These are phyloP conservation scores for Odontocolon sp. DNA, from an alignment of 2,888 invertebrate genomes.

Conservation along the genomic window DNA sequence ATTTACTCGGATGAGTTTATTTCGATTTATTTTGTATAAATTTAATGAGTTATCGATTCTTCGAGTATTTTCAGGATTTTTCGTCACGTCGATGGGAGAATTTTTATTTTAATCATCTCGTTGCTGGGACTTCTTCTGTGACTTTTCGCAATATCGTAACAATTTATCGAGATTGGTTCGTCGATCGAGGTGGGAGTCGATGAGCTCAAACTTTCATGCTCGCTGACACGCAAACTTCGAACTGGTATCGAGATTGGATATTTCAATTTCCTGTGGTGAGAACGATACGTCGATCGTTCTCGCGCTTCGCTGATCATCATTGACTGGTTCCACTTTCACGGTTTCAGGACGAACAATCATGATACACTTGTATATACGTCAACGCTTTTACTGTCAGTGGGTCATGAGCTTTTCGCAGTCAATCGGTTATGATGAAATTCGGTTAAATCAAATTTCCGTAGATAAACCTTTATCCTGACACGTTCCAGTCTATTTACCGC, in stretches of 20 bases:
- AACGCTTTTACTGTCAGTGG: conserved; percentile 10
- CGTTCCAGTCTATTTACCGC: conserved; percentile 54
- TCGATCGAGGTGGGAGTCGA: conserved; percentile 25
- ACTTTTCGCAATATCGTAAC: neutral
- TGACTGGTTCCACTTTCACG: conserved; percentile 26
- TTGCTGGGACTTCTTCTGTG: neutral
- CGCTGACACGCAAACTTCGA: conserved; percentile 53
- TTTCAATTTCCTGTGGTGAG: conserved; percentile 59
- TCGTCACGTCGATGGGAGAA: too few species aligned
- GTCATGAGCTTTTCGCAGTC: conserved; percentile 49
- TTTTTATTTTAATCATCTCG: neutral
- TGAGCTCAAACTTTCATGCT: conserved; percentile 50
- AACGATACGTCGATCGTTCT: conserved; percentile 36
- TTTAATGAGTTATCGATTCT: too few species aligned
- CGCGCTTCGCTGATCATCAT: conserved; percentile 49
- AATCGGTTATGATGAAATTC: conserved; percentile 49
- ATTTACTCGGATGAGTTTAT: too few species aligned
- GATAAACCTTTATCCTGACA: conserved; percentile 35
- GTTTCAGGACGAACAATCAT: neutral
- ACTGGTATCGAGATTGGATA: conserved; percentile 57
- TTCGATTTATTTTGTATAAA: too few species aligned
- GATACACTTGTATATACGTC: neutral
- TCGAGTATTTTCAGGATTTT: too few species aligned
- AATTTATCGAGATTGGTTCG: conserved; percentile 27
- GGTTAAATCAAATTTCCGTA: conserved; percentile 27